Percentiles rank a stretch among this genome's conserved stretches.
Conservation (phyloP, 92 coral and sea anemone genomes). For the Porites rus region DNA sequence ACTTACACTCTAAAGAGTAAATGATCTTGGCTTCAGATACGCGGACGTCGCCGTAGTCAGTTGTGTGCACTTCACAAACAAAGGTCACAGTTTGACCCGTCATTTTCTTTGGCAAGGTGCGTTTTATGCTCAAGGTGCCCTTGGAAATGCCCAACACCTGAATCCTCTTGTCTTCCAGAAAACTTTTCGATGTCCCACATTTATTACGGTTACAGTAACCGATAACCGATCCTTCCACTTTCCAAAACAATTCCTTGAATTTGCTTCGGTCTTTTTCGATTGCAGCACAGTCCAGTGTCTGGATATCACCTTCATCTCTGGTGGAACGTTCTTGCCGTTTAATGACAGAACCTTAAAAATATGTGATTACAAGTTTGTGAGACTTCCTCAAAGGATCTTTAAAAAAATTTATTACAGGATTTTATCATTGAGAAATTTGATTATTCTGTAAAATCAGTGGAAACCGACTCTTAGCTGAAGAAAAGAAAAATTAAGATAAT, state of each 20-base stretch:
- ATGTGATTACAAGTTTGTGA: too few species aligned
- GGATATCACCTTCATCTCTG: too few species aligned
- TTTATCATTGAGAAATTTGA: too few species aligned
- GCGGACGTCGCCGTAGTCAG: too few species aligned
- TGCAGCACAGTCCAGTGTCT: background rate
- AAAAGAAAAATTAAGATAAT: too few species aligned
- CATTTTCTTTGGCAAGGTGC: background rate
- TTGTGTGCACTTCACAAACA: background rate
- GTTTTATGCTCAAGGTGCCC: background rate
- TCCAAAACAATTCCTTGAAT: background rate
- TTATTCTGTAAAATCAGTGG: too few species aligned
- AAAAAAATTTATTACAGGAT: too few species aligned
- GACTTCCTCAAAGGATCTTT: too few species aligned
- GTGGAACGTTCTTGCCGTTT: too few species aligned
- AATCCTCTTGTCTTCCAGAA: background rate
- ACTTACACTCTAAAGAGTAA: constrained; percentile 21
- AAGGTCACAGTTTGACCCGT: background rate
- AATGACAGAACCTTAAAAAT: too few species aligned
- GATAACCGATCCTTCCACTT: background rate
- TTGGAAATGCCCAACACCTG: background rate
- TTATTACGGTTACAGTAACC: background rate
- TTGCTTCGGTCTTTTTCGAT: background rate
- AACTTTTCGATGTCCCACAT: background rate
- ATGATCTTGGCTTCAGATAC: background rate
- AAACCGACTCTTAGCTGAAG: too few species aligned